Percentiles rank a stretch among this genome's conserved stretches.
phyloP scores from a whole-genome alignment of 2,797 vertebrate genomes.

The Sarcophilus harrisii region DNA sequence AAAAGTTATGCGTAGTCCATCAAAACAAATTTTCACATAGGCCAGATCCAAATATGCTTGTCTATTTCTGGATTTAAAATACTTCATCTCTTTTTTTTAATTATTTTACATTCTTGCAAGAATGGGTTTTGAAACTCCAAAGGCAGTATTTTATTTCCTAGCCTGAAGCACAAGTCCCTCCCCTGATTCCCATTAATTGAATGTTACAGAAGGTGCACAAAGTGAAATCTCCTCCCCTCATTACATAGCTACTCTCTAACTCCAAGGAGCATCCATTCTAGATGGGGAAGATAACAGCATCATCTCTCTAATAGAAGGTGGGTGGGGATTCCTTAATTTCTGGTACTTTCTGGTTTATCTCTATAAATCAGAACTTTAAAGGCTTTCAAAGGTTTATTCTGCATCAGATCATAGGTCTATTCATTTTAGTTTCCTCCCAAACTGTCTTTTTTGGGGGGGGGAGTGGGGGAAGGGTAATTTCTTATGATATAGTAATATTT shows the following conservation, averaged over 20 bases:
- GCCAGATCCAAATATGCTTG: neutral
- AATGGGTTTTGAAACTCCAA: too few species aligned
- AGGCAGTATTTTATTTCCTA: too few species aligned
- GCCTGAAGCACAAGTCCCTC: too few species aligned
- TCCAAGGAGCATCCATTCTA: too few species aligned
- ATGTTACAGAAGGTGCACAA: too few species aligned
- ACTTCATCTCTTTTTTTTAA: neutral
- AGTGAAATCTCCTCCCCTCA: too few species aligned
- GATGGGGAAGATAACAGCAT: too few species aligned
- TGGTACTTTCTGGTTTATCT: neutral
- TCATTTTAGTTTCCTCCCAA: neutral
- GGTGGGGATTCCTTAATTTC: neutral
- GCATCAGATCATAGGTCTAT: neutral
- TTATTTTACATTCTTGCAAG: too few species aligned
- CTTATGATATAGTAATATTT: neutral
- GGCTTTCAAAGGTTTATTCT: neutral
- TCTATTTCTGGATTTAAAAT: neutral
- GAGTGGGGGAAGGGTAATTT: neutral
- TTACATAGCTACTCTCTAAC: too few species aligned
- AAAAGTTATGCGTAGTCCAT: neutral
- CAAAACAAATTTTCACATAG: neutral
- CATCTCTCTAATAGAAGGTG: neutral
- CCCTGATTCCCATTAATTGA: too few species aligned
- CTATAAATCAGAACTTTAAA: neutral
- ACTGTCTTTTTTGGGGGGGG: neutral